Evolutionary conservation across 1,140 invertebrate species (phyloP).

Genomic region (Formica exsecta): DNA sequence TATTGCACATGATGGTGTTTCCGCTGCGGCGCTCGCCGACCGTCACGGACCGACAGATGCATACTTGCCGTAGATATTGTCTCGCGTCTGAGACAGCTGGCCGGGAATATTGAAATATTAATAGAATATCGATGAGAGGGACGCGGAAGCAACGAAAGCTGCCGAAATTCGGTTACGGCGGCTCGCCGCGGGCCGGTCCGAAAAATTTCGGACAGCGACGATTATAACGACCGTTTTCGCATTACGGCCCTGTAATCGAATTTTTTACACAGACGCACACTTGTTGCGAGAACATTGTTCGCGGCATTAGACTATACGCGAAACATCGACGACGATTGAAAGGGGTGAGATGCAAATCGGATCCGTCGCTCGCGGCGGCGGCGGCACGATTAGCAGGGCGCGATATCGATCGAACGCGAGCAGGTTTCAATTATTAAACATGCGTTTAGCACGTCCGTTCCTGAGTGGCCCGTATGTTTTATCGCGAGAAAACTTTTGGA

Average conservation of each 20-base stretch:
- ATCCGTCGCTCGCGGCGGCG: slow-evolving; percentile 27
- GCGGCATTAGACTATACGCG: slow-evolving; percentile 32
- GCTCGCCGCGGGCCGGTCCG: slow-evolving; percentile 30
- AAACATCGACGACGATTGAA: slow-evolving; percentile 29
- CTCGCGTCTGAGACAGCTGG: slow-evolving; percentile 37
- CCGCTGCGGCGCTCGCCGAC: slow-evolving; percentile 14
- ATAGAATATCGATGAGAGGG: slow-evolving; percentile 64
- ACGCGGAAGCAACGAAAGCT: not conserved
- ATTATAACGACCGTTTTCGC: slow-evolving; percentile 11
- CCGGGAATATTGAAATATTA: slow-evolving; percentile 51
- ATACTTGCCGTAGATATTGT: slow-evolving; percentile 60
- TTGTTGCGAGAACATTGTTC: slow-evolving; percentile 59
- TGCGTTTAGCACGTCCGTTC: slow-evolving; percentile 22
- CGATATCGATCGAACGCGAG: slow-evolving; percentile 63
- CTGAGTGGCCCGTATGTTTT: not conserved
- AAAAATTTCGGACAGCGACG: slow-evolving; percentile 13
- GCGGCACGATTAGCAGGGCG: slow-evolving; percentile 49
- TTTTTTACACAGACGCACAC: slow-evolving; percentile 62
- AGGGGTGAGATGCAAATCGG: slow-evolving; percentile 40
- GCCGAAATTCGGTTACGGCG: slow-evolving; percentile 47
- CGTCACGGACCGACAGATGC: slow-evolving; percentile 55
- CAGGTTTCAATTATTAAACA: slow-evolving; percentile 66
- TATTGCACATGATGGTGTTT: slow-evolving; percentile 76
- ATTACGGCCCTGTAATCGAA: slow-evolving; percentile 55
- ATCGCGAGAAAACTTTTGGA: slow-evolving; percentile 25